Conservation (phyloP, 2,888 invertebrate species). For the Alitta virens region DNA sequence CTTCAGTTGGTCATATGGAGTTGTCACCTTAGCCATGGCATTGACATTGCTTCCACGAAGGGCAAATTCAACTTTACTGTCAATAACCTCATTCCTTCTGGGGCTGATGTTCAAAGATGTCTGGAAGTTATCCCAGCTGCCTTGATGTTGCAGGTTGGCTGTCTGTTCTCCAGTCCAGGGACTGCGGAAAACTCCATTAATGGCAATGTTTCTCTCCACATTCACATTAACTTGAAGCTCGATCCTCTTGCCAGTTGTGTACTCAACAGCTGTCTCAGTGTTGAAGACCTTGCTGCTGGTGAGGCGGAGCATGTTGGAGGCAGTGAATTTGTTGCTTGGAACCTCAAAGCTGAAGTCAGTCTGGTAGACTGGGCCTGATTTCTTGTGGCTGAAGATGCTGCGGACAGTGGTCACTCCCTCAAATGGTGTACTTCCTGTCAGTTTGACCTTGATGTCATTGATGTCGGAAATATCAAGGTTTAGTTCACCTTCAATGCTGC, state of each 20-base stretch:
- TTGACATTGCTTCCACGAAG: too few relatives aligned
- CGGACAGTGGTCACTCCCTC: not conserved
- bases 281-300: conserved; percentile 7
- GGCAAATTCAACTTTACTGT: not conserved
- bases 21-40: too few relatives aligned
- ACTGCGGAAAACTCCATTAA: not conserved
- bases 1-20: too few relatives aligned
- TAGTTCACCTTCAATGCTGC: not conserved
- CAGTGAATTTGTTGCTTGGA: conserved; percentile 9
- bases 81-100: not conserved
- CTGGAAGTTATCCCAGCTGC: conserved; percentile 8
- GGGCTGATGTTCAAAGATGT: not conserved
- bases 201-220: not conserved
- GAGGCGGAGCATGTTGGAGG: not conserved
- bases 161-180: conserved; percentile 3
- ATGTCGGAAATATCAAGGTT: conserved; percentile 15
- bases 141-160: conserved; percentile 2
- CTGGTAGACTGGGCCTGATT: not conserved
- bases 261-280: conserved; percentile 2
- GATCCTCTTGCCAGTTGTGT: conserved; percentile 9
- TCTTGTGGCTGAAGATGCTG: conserved; percentile 9
- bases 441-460: conserved; percentile 15
- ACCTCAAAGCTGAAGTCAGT: conserved; percentile 4
- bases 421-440: conserved; percentile 15
- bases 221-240: conserved; percentile 1